Percentiles rank a stretch among this genome's conserved stretches.
Conservation (phyloP, 2,888 invertebrate species). For the Cephus nigrinus region DNA sequence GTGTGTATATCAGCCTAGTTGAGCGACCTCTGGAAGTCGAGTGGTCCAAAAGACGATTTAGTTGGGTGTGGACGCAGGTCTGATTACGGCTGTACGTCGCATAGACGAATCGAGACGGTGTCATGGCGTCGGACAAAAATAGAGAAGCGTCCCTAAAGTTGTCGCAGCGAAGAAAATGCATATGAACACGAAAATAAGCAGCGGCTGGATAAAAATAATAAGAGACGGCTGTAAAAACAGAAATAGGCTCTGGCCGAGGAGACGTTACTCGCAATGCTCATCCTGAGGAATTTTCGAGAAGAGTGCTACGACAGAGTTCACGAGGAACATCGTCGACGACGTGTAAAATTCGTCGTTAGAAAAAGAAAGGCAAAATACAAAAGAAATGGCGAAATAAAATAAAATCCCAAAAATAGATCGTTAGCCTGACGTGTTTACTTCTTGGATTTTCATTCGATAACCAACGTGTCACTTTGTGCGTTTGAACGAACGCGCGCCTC, state of each 20-base stretch:
- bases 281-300: neutral
- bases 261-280: neutral
- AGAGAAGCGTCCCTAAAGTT: conserved; percentile 35
- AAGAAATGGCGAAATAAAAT: neutral
- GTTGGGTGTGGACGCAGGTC: neutral
- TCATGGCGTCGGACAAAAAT: conserved; percentile 26
- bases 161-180: conserved; percentile 47
- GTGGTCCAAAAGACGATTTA: neutral
- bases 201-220: conserved; percentile 50
- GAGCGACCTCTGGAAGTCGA: neutral
- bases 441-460: neutral
- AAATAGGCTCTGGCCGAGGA: conserved; percentile 34
- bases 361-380: neutral
- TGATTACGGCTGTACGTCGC: neutral
- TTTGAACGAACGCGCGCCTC: neutral
- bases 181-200: conserved; percentile 45
- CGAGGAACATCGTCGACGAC: neutral
- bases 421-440: neutral
- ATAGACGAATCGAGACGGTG: neutral
- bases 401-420: neutral
- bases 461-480: neutral
- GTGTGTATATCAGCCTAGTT: neutral
- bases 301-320: neutral
- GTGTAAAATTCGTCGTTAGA: neutral
- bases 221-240: conserved; percentile 47